phyloP scores from a whole-genome alignment of 2,888 invertebrate species.

The Cinara cedri region DNA sequence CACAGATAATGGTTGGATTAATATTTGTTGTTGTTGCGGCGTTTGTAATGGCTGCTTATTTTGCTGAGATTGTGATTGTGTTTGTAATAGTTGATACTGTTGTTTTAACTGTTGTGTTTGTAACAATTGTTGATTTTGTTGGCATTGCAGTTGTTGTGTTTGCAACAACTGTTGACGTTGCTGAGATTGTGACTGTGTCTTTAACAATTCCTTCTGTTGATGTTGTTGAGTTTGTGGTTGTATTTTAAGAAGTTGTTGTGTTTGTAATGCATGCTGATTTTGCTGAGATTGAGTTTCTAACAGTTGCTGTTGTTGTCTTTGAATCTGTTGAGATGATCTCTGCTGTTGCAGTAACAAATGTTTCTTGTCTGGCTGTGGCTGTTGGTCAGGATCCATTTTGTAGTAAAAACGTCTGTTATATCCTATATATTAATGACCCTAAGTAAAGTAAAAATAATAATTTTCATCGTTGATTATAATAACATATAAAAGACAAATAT shows the following conservation, averaged over 20 bases:
- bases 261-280: neutral
- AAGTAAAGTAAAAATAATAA: constrained; percentile 31
- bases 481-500: no score
- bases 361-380: constrained; percentile 13
- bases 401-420: neutral
- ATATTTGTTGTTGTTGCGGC: neutral
- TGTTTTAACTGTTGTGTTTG: neutral
- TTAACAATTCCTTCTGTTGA: no score
- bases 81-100: neutral
- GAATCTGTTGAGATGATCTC: neutral
- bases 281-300: neutral
- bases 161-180: neutral
- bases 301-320: neutral
- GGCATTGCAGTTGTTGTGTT: neutral
- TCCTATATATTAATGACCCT: neutral
- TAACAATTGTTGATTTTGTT: neutral
- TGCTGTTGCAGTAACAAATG: constrained; percentile 14
- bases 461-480: neutral
- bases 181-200: neutral
- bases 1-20: constrained; percentile 3
- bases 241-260: neutral
- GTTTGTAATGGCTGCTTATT: neutral
- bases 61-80: no score
- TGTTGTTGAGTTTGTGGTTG: constrained; percentile 13
- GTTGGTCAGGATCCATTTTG: constrained; percentile 7